Percentiles rank a stretch among this genome's conserved stretches.
These are phyloP conservation scores for Antechinus flavipes DNA, from an alignment of 2,113 vertebrate genomes.

Conservation along the genomic window DNA sequence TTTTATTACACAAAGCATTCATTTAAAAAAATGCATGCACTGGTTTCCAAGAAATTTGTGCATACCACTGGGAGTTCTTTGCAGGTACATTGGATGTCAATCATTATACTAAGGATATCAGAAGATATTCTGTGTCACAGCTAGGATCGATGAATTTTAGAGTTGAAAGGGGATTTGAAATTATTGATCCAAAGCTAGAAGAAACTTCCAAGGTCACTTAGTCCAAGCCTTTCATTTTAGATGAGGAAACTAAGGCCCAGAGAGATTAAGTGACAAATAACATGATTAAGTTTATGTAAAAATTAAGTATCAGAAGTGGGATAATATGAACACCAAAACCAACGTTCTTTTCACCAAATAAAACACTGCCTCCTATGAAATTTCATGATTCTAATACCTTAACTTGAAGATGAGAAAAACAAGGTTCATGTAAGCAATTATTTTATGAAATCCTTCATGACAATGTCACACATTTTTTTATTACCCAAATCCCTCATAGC, in stretches of 20 bases:
- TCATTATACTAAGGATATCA: neutral
- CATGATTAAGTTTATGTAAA: neutral
- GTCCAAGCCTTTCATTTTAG: neutral
- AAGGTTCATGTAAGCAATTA: neutral
- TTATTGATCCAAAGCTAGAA: neutral
- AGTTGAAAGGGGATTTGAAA: neutral
- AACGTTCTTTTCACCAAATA: neutral
- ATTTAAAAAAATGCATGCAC: fast-evolving
- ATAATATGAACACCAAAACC: neutral
- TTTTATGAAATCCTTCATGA: neutral
- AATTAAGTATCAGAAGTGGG: neutral
- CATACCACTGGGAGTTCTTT: neutral
- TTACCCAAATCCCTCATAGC: neutral
- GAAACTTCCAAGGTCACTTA: neutral
- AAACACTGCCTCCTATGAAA: neutral
- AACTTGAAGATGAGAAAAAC: neutral
- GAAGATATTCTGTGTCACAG: neutral
- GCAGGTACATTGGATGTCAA: neutral
- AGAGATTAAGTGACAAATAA: neutral
- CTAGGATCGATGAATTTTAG: neutral
- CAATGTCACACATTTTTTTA: neutral
- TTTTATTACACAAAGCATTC: fast-evolving
- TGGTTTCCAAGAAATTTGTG: neutral
- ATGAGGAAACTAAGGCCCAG: neutral
- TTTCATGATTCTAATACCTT: neutral